Conservation (phyloP, 2,113 vertebrate genomes). For the Pimephales promelas region DNA sequence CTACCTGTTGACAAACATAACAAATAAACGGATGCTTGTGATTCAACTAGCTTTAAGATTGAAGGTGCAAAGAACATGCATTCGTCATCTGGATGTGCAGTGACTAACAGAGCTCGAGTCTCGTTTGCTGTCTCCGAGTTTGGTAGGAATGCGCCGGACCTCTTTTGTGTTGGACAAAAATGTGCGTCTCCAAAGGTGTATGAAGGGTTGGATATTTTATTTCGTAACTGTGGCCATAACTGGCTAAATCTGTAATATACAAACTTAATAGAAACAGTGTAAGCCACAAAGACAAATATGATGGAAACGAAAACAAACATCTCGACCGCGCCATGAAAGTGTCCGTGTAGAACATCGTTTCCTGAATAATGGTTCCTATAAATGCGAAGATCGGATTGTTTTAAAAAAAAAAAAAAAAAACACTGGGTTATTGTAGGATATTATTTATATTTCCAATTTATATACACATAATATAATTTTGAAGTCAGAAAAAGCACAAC, state of each 20-base stretch:
- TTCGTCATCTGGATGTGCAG: constrained; percentile 96
- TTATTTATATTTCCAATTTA: background rate
- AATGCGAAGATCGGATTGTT: background rate
- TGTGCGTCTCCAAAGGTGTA: background rate
- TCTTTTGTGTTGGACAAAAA: background rate
- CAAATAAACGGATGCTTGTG: constrained; percentile 74
- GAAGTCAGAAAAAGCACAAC: background rate
- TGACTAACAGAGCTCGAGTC: constrained; percentile 79
- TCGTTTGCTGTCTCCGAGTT: constrained; percentile 11
- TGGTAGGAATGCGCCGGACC: background rate
- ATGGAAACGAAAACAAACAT: constrained; percentile 67
- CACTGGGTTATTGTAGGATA: background rate
- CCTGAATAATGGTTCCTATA: constrained; percentile 63
- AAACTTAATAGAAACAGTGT: constrained; percentile 63
- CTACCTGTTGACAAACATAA: constrained; percentile 94
- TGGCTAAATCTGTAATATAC: constrained; percentile 58
- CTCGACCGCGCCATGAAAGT: constrained; percentile 65
- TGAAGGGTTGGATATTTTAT: background rate
- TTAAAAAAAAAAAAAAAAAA: background rate
- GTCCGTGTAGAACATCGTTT: constrained; percentile 65
- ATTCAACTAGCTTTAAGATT: constrained; percentile 76
- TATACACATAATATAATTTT: background rate
- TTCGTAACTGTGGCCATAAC: background rate
- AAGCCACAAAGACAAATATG: constrained; percentile 55
- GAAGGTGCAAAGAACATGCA: constrained; percentile 95